Conservation (phyloP, 2,888 invertebrate species). For the Agrotis exclamationis region DNA sequence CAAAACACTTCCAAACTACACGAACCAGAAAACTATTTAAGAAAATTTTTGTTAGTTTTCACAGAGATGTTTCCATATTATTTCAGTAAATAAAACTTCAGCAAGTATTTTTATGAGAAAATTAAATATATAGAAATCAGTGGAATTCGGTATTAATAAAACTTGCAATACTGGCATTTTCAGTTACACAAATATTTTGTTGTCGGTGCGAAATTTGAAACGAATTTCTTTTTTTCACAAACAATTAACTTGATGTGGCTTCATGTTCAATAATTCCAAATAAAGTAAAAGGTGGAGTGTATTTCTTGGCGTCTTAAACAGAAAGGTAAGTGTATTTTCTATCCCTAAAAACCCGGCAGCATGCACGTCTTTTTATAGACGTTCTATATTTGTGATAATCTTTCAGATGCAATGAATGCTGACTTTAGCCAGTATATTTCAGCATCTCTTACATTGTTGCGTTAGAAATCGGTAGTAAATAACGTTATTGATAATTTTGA, state of each 20-base stretch:
- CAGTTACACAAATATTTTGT: conserved; percentile 52
- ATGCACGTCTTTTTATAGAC: conserved; percentile 59
- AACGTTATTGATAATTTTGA: conserved; percentile 33
- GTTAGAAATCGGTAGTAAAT: not conserved
- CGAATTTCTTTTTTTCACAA: conserved; percentile 32
- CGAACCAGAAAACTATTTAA: not conserved
- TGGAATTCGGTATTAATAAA: not conserved
- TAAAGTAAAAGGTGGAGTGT: conserved; percentile 14
- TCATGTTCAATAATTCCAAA: conserved; percentile 13
- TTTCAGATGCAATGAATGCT: conserved; percentile 26
- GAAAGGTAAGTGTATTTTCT: conserved; percentile 44
- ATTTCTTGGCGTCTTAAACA: not conserved
- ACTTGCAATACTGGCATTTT: conserved; percentile 55
- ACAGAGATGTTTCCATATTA: not conserved
- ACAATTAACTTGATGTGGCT: conserved; percentile 16
- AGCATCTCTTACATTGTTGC: conserved; percentile 17
- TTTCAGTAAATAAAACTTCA: too few relatives aligned
- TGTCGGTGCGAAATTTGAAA: conserved; percentile 65
- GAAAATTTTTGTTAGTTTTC: not conserved
- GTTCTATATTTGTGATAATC: conserved; percentile 46
- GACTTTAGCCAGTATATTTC: conserved; percentile 16
- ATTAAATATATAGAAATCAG: not conserved
- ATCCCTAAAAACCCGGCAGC: conserved; percentile 35
- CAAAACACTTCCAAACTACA: not conserved
- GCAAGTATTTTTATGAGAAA: too few relatives aligned